These are phyloP conservation scores for Acronicta aceris DNA, from an alignment of 2,888 invertebrate genomes.

Conservation along the genomic window DNA sequence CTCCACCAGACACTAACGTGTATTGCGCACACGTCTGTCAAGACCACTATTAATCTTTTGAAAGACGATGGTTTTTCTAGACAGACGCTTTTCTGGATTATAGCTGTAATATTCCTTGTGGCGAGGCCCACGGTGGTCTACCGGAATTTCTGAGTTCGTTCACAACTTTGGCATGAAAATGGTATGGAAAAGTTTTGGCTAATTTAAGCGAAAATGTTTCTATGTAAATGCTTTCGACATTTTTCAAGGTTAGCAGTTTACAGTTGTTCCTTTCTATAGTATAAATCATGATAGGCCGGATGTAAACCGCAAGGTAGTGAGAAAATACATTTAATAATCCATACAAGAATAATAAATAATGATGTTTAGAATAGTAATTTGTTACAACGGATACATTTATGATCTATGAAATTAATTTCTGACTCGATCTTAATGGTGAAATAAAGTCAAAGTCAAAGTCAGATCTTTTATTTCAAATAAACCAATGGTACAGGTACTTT, in stretches of 20 bases:
- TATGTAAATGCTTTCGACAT: background rate
- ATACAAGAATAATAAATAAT: conserved; percentile 39
- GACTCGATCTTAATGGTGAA: background rate
- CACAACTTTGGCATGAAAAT: conserved; percentile 36
- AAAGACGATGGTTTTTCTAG: conserved; percentile 46
- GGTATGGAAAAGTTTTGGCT: conserved; percentile 32
- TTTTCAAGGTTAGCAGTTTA: background rate
- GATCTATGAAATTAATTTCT: conserved; percentile 34
- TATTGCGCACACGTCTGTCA: conserved; percentile 78
- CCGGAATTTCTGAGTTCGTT: conserved; percentile 27
- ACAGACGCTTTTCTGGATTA: conserved; percentile 51
- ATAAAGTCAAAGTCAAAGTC: too few species aligned
- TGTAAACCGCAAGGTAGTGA: conserved; percentile 26
- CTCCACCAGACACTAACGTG: conserved; percentile 67
- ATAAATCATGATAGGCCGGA: conserved; percentile 16
- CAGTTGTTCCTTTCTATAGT: background rate
- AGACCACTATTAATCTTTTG: conserved; percentile 79
- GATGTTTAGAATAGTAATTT: conserved; percentile 28
- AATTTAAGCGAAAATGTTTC: conserved; percentile 25
- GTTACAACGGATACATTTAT: conserved; percentile 35
- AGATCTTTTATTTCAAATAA: too few species aligned
- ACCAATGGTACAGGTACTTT: too few species aligned
- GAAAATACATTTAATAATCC: conserved; percentile 22
- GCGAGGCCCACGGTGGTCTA: conserved; percentile 45
- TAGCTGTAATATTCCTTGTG: conserved; percentile 37